These are phyloP conservation scores for Himalopsyche phryganea DNA, from an alignment of 1,140 invertebrate species.

Conservation along the genomic window DNA sequence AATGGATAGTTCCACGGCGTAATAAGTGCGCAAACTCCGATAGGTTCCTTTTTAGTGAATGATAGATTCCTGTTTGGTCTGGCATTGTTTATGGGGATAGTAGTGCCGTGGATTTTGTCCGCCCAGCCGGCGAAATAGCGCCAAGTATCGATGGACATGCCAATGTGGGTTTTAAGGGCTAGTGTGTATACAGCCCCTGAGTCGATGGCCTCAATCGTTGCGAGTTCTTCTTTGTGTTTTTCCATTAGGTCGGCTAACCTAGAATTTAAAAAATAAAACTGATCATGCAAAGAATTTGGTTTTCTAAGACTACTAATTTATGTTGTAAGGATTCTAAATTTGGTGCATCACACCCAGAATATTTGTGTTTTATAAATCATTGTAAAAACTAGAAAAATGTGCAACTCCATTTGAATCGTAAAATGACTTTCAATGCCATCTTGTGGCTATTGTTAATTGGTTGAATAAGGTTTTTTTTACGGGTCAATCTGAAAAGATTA, in stretches of 20 bases:
- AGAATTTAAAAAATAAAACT: conserved; percentile 29
- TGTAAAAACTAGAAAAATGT: too few relatives aligned
- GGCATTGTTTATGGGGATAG: conserved; percentile 84
- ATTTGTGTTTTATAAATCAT: too few relatives aligned
- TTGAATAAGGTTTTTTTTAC: too few relatives aligned
- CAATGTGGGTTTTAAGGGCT: conserved; percentile 89
- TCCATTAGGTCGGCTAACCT: conserved; percentile 93
- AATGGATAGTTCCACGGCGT: conserved; percentile 98
- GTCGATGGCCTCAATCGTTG: conserved; percentile 88
- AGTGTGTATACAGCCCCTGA: conserved; percentile 94
- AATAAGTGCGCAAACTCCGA: conserved; percentile 89
- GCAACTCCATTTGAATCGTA: too few relatives aligned
- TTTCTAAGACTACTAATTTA: too few relatives aligned
- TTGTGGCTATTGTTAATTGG: too few relatives aligned
- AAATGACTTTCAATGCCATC: too few relatives aligned
- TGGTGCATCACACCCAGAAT: too few relatives aligned
- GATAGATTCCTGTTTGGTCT: conserved; percentile 87
- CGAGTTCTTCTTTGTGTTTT: conserved; percentile 87
- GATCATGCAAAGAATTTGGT: background rate
- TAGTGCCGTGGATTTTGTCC: conserved; percentile 90
- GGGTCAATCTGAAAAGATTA: too few relatives aligned
- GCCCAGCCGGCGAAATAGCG: conserved; percentile 91
- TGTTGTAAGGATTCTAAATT: too few relatives aligned
- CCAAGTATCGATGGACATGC: conserved; percentile 93
- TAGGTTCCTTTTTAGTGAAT: conserved; percentile 85